A percentile compares a stretch with the other conserved stretches of the same genome.
Evolutionary conservation across 2,113 vertebrate species (phyloP).

Genomic region (Tachycineta bicolor): DNA sequence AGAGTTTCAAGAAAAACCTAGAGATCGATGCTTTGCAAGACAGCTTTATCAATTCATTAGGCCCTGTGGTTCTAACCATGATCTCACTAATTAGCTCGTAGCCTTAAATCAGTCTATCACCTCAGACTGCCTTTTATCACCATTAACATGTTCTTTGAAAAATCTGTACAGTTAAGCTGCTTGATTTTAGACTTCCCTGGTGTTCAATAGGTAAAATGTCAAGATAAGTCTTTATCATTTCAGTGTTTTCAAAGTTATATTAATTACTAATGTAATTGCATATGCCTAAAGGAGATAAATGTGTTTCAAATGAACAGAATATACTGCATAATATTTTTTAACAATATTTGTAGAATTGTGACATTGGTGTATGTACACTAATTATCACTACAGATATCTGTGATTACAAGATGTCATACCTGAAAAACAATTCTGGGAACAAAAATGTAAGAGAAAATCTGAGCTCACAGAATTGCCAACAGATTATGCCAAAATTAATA

Average conservation of each 20-base stretch:
- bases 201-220: neutral
- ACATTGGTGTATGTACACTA: neutral
- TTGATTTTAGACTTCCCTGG: neutral
- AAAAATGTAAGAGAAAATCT: neutral
- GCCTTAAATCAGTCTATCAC: neutral
- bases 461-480: neutral
- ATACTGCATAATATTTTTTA: neutral
- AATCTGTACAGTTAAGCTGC: neutral
- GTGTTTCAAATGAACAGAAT: neutral
- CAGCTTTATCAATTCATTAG: slow-evolving; percentile 13
- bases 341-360: neutral
- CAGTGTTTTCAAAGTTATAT: neutral
- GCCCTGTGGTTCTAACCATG: neutral
- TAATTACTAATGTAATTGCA: neutral
- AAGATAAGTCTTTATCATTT: neutral
- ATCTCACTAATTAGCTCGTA: neutral
- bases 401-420: neutral
- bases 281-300: neutral
- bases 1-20: neutral
- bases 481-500: neutral
- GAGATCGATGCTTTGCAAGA: neutral
- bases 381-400: neutral
- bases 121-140: neutral
- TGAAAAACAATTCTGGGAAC: neutral
- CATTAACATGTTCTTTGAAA: neutral